These are phyloP conservation scores for Ariolimax columbianus DNA, from an alignment of 2,888 invertebrate genomes.

Conservation along the genomic window DNA sequence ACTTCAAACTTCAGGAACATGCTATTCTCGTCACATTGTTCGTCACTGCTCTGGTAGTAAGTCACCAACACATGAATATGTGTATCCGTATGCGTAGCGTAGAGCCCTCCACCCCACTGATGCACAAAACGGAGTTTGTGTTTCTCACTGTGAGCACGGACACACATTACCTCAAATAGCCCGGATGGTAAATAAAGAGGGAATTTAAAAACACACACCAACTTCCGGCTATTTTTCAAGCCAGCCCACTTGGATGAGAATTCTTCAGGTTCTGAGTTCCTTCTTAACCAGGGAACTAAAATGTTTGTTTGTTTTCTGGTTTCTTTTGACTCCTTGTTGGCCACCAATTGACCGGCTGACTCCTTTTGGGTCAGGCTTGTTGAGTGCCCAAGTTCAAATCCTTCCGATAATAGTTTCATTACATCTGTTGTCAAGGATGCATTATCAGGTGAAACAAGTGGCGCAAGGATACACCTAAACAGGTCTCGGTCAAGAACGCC, in stretches of 20 bases:
- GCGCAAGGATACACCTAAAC: conserved; percentile 66
- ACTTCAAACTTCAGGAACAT: conserved; percentile 56
- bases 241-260: conserved; percentile 61
- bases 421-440: conserved; percentile 56
- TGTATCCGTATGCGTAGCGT: conserved; percentile 64
- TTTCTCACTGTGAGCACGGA: conserved; percentile 63
- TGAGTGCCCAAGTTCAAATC: conserved; percentile 72
- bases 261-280: conserved; percentile 62
- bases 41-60: conserved; percentile 49
- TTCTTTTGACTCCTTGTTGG: conserved; percentile 54
- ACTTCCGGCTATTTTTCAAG: conserved; percentile 57
- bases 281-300: conserved; percentile 71
- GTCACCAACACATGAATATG: conserved; percentile 56
- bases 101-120: conserved; percentile 73
- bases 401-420: conserved; percentile 63
- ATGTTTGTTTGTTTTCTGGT: conserved; percentile 61
- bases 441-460: conserved; percentile 64
- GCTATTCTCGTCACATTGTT: conserved; percentile 28
- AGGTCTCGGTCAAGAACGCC: conserved; percentile 73
- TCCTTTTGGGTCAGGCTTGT: conserved; percentile 61
- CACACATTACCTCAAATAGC: conserved; percentile 71
- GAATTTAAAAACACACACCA: conserved; percentile 68
- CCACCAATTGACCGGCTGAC: conserved; percentile 31
- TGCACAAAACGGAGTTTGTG: conserved; percentile 65
- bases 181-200: conserved; percentile 75